These are phyloP conservation scores for Rhinolophus ferrumequinum DNA, from an alignment of 2,113 vertebrate species.

Conservation along the genomic window DNA sequence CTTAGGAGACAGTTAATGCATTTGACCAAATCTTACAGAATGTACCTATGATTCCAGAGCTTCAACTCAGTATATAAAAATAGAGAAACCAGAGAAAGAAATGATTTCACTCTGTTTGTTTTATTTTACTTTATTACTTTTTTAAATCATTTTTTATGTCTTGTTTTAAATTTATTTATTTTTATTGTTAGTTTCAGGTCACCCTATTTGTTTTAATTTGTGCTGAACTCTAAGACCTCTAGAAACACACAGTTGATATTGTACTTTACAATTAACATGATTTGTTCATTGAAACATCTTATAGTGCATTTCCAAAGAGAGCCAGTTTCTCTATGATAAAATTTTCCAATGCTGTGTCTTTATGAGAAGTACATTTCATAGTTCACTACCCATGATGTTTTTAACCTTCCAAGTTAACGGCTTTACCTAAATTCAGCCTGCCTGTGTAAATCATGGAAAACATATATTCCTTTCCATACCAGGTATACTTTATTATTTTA, in stretches of 20 bases:
- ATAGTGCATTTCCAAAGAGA: conserved; percentile 16
- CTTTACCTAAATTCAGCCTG: conserved; percentile 63
- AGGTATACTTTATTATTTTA: conserved; percentile 45
- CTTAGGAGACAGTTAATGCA: not conserved
- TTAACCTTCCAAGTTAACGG: conserved; percentile 73
- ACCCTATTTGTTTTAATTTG: conserved; percentile 11
- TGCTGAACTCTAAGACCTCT: not conserved
- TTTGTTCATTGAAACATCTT: not conserved
- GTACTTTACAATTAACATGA: not conserved
- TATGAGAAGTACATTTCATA: conserved; percentile 66
- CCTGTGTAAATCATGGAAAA: conserved; percentile 47
- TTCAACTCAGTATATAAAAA: not conserved
- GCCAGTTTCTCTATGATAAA: conserved; percentile 44
- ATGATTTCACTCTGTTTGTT: not conserved
- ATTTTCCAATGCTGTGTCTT: conserved; percentile 33
- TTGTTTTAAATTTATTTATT: no score
- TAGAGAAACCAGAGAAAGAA: not conserved
- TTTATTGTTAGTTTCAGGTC: not conserved
- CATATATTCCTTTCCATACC: conserved; percentile 22
- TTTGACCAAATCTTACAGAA: not conserved
- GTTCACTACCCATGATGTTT: conserved; percentile 64
- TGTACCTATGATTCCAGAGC: not conserved
- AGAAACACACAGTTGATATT: not conserved
- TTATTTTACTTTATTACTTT: not conserved
- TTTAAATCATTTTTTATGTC: no score